These are phyloP conservation scores for Ochotona curzoniae DNA, from an alignment of 2,113 vertebrate genomes.

Conservation along the genomic window DNA sequence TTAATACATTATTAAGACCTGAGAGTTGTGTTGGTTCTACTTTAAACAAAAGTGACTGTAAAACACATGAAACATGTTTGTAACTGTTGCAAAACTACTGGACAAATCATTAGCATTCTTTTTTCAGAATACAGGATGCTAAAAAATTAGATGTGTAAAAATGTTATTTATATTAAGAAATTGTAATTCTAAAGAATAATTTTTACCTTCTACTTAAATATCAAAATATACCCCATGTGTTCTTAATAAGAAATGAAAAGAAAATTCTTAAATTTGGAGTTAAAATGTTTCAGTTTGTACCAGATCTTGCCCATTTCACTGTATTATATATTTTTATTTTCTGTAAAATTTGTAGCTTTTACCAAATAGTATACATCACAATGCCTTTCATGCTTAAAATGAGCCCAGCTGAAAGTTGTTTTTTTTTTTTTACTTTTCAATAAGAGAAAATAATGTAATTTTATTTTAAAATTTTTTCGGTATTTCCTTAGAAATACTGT, in stretches of 20 bases:
- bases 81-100: not conserved
- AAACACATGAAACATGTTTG: conserved; percentile 46
- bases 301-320: conserved; percentile 25
- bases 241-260: conserved; percentile 3
- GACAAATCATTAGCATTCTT: conserved; percentile 27
- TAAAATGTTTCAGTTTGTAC: not conserved
- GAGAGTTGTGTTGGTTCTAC: conserved; percentile 40
- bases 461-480: conserved; percentile 49
- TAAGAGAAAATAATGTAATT: conserved; percentile 44
- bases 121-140: conserved; percentile 30
- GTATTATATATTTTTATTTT: conserved; percentile 8
- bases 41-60: conserved; percentile 52
- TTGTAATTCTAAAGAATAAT: conserved; percentile 10
- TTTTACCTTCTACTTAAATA: conserved; percentile 13
- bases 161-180: conserved; percentile 53
- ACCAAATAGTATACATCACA: conserved; percentile 29
- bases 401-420: conserved; percentile 24
- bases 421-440: conserved; percentile 52
- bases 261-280: conserved; percentile 42
- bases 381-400: conserved; percentile 54
- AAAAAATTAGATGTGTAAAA: conserved; percentile 5
- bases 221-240: not conserved
- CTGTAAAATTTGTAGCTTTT: conserved; percentile 43
- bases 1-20: conserved; percentile 31
- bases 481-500: conserved; percentile 24